Evolutionary conservation across 2,113 vertebrate genomes (phyloP).

Genomic region (Corythornis madagascariensis): DNA sequence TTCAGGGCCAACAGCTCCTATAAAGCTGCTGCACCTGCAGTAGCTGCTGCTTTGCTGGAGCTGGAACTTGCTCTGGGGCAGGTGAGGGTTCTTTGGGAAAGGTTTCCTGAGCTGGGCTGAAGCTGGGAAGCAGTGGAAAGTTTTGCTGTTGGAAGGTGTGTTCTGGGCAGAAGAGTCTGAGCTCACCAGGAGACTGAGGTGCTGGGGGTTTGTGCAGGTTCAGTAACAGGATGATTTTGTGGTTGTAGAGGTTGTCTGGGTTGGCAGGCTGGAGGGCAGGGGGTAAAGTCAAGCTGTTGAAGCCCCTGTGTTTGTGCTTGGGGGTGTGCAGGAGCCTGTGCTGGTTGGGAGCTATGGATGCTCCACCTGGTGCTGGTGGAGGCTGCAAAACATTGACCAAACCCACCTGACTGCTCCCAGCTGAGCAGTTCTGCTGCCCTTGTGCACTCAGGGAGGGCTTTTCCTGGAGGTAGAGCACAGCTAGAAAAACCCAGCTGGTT

Average conservation of each 20-base stretch:
- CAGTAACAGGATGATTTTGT: not conserved
- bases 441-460: rapidly evolving
- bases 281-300: not conserved
- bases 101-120: not conserved
- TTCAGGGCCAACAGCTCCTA: not conserved
- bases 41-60: not conserved
- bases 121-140: not conserved
- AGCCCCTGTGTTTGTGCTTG: not conserved
- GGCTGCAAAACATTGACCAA: no score
- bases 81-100: not conserved
- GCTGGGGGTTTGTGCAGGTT: not conserved
- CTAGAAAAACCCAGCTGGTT: not conserved
- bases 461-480: not conserved
- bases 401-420: not conserved
- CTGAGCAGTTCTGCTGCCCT: not conserved
- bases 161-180: not conserved
- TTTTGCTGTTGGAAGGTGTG: not conserved
- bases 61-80: not conserved
- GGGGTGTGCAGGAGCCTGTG: not conserved
- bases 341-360: not conserved
- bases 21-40: not conserved
- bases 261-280: not conserved
- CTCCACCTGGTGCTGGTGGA: not conserved
- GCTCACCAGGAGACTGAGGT: not conserved
- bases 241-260: not conserved